A percentile compares a stretch with the other conserved stretches of the same genome.
phyloP scores from a whole-genome alignment of 2,113 vertebrate genomes.

The Dinomys branickii region DNA sequence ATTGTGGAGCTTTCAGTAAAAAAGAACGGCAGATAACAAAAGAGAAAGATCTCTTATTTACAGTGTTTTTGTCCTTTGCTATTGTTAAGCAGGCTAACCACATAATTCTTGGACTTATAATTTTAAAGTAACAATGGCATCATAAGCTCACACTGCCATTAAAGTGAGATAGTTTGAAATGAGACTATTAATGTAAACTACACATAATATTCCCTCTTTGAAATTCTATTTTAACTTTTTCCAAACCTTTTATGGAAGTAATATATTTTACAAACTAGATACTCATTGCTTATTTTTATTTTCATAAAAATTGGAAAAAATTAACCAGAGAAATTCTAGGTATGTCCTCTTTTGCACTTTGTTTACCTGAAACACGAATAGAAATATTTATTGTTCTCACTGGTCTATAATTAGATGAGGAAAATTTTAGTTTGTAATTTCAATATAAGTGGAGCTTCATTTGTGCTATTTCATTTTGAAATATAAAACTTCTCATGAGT shows the following conservation, averaged over 20 bases:
- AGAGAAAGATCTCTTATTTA: neutral
- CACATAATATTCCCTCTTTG: neutral
- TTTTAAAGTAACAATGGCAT: neutral
- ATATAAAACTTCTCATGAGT: conserved; percentile 1
- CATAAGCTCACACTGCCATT: neutral
- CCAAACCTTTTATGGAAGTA: neutral
- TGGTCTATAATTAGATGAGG: neutral
- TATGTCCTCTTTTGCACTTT: neutral
- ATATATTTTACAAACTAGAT: conserved; percentile 17
- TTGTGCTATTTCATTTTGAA: neutral
- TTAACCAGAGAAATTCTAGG: neutral
- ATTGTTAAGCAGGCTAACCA: neutral
- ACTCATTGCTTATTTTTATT: neutral
- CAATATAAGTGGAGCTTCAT: neutral
- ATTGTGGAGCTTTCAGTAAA: neutral
- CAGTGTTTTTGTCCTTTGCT: neutral
- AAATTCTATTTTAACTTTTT: neutral
- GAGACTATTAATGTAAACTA: neutral
- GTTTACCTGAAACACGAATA: neutral
- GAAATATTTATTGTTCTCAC: neutral
- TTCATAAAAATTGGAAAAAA: neutral
- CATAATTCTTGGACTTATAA: neutral
- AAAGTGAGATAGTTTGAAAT: neutral
- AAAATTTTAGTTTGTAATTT: conserved; percentile 28
- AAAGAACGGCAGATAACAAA: neutral